Evolutionary conservation across 2,888 invertebrate species (phyloP).

Genomic region (Anthoptus insignis): DNA sequence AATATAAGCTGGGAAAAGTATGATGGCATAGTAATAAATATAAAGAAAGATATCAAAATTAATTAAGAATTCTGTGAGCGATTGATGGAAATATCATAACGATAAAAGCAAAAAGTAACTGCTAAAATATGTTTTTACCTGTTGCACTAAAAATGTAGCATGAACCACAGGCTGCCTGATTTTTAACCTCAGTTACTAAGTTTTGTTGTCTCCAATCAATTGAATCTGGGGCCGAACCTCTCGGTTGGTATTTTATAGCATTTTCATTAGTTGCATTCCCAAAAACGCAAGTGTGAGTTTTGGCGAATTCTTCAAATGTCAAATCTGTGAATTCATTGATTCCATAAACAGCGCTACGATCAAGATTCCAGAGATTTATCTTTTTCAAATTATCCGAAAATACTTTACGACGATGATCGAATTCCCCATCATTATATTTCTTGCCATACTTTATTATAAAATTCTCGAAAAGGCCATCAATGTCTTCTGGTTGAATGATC

Average conservation of each 20-base stretch:
- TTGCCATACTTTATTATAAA: constrained; percentile 27
- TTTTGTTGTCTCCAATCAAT: constrained; percentile 32
- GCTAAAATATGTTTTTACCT: too few species aligned
- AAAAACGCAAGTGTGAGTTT: constrained; percentile 13
- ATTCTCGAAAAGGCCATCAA: too few species aligned
- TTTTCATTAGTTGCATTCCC: neutral
- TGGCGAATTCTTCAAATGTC: constrained; percentile 32
- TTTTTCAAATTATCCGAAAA: constrained; percentile 32
- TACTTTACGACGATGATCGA: constrained; percentile 23
- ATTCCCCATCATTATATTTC: constrained; percentile 14
- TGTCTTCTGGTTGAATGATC: too few species aligned
- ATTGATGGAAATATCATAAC: too few species aligned
- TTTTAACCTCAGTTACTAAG: constrained; percentile 39
- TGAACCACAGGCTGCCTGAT: constrained; percentile 37
- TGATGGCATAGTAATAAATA: too few species aligned
- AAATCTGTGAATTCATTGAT: constrained; percentile 37
- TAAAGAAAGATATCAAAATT: too few species aligned
- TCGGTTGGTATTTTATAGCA: constrained; percentile 13
- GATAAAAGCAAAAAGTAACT: too few species aligned
- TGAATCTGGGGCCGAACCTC: constrained; percentile 21
- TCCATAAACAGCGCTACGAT: constrained; percentile 20
- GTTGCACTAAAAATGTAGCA: constrained; percentile 42
- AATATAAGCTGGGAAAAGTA: too few species aligned
- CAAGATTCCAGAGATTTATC: constrained; percentile 27
- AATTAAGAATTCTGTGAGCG: too few species aligned